These are phyloP conservation scores for Varecia variegata DNA, from an alignment of 2,797 vertebrate genomes.

Conservation along the genomic window DNA sequence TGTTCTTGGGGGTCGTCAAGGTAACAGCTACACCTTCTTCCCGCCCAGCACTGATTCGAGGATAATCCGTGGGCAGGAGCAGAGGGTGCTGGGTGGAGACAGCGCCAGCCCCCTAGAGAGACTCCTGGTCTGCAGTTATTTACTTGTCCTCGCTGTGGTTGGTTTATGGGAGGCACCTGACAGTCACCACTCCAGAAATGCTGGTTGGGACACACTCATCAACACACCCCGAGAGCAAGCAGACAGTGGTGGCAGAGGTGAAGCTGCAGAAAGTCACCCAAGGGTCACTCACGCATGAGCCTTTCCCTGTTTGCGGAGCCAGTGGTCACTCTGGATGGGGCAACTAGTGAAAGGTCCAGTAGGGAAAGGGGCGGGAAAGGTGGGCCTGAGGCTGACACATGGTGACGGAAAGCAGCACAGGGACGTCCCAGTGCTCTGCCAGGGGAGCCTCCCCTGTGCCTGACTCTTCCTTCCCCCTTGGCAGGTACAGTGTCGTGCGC, in stretches of 20 bases:
- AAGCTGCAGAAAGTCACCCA: constrained; percentile 12
- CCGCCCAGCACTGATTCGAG: background rate
- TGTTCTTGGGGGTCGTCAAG: background rate
- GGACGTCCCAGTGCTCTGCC: background rate
- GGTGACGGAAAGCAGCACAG: fast-evolving
- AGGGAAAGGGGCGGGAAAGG: background rate
- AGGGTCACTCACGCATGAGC: background rate
- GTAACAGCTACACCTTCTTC: background rate
- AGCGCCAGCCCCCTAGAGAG: background rate
- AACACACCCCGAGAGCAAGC: constrained; percentile 32
- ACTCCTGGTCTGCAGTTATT: background rate
- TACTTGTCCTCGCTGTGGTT: background rate
- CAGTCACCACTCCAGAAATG: constrained; percentile 66
- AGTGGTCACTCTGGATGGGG: background rate
- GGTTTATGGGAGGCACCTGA: constrained; percentile 8
- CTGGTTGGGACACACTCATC: constrained; percentile 30
- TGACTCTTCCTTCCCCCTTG: background rate
- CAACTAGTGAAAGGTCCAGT: background rate
- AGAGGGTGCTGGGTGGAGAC: background rate
- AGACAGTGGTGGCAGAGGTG: background rate
- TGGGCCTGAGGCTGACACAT: background rate
- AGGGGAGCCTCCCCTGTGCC: background rate
- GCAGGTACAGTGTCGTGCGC: constrained; percentile 85
- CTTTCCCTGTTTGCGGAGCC: background rate
- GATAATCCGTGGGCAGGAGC: background rate